A percentile compares a stretch with the other conserved stretches of the same genome.
Conservation (phyloP, 2,888 invertebrate genomes). For the Pocota personata region DNA sequence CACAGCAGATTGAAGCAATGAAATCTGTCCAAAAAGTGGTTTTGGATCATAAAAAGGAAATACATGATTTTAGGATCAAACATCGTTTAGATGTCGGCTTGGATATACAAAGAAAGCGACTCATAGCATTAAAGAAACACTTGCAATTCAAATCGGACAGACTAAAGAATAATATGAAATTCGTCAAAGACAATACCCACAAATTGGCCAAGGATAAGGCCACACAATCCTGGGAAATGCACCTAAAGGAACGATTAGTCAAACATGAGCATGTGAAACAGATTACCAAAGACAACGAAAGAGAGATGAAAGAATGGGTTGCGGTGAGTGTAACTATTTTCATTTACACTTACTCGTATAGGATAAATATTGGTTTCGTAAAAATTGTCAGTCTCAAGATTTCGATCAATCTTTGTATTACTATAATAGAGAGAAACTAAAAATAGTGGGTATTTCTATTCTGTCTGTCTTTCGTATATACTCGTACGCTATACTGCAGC, state of each 20-base stretch:
- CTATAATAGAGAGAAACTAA: too few species aligned
- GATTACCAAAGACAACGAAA: slow-evolving; percentile 68
- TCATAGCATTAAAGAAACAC: slow-evolving; percentile 80
- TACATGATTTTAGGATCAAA: slow-evolving; percentile 77
- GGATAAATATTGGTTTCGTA: too few species aligned
- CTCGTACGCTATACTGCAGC: too few species aligned
- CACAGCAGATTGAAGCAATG: slow-evolving; percentile 76
- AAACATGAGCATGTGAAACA: slow-evolving; percentile 76
- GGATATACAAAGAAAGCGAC: slow-evolving; percentile 79
- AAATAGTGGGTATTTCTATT: too few species aligned
- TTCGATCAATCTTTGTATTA: too few species aligned
- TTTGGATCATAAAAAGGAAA: slow-evolving; percentile 77
- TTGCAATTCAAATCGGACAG: slow-evolving; percentile 79
- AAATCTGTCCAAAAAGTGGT: slow-evolving; percentile 74
- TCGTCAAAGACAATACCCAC: slow-evolving; percentile 58
- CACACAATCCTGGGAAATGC: slow-evolving; percentile 78
- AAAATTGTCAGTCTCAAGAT: too few species aligned
- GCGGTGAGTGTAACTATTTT: slow-evolving; percentile 63
- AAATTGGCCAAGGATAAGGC: slow-evolving; percentile 75
- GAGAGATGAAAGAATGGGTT: slow-evolving; percentile 76
- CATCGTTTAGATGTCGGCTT: slow-evolving; percentile 76
- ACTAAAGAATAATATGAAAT: slow-evolving; percentile 76
- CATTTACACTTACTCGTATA: background rate
- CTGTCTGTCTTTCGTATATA: too few species aligned
- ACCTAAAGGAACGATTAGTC: slow-evolving; percentile 78